A percentile compares a stretch with the other conserved stretches of the same genome.
Conservation (phyloP, 1,140 invertebrate genomes). For the Brachionus paranguensis region DNA sequence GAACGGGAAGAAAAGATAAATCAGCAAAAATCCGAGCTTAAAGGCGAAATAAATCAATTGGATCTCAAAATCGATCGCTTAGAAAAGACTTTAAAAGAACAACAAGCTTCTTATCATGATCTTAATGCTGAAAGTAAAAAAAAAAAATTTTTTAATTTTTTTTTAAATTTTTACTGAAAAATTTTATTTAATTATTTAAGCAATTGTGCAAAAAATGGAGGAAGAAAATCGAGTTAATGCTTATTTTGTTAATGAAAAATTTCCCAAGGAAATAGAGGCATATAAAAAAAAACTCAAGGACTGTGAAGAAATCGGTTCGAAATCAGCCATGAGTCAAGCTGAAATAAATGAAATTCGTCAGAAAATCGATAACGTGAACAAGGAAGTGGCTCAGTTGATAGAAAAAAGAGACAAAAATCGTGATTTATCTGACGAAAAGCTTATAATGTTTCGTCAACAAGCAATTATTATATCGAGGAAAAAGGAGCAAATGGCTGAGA, state of each 20-base stretch:
- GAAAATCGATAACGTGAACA: slow-evolving; percentile 62
- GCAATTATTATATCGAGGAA: slow-evolving; percentile 70
- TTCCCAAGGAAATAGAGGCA: slow-evolving; percentile 66
- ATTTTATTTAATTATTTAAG: neutral
- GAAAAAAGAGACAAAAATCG: slow-evolving; percentile 57
- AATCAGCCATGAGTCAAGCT: slow-evolving; percentile 65
- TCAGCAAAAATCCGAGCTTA: slow-evolving; percentile 62
- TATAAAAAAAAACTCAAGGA: slow-evolving; percentile 65
- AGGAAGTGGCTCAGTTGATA: slow-evolving; percentile 61
- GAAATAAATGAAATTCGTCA: slow-evolving; percentile 56
- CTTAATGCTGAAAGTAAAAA: slow-evolving; percentile 59
- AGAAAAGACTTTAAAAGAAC: slow-evolving; percentile 60
- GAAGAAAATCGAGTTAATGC: slow-evolving; percentile 70
- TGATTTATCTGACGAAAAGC: slow-evolving; percentile 65
- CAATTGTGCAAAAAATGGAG: slow-evolving; percentile 63
- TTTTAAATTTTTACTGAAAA: no score
- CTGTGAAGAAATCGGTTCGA: slow-evolving; percentile 63
- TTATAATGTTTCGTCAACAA: slow-evolving; percentile 75
- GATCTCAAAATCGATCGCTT: slow-evolving; percentile 60
- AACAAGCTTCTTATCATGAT: slow-evolving; percentile 58
- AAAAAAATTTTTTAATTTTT: neutral
- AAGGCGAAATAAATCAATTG: slow-evolving; percentile 56
- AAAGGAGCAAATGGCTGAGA: slow-evolving; percentile 67
- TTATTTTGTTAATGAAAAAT: slow-evolving; percentile 70
- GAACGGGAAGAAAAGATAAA: slow-evolving; percentile 66